Percentiles rank a stretch among this genome's conserved stretches.
phyloP scores from a whole-genome alignment of 1,140 invertebrate species.

The Drosophila kanapiae region DNA sequence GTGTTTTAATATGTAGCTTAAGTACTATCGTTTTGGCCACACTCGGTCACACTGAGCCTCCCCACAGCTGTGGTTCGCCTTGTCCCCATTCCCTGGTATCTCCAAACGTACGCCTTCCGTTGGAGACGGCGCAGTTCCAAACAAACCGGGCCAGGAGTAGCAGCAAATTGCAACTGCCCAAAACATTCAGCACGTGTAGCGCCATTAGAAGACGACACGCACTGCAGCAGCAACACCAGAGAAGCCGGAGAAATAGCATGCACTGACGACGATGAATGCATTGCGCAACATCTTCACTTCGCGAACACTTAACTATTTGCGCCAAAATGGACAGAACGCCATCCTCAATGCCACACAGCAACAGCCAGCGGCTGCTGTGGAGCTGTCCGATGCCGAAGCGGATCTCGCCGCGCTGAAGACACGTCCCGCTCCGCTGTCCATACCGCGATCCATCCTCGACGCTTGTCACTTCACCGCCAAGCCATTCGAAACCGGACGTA shows the following conservation, averaged over 20 bases:
- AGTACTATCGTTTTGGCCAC: neutral
- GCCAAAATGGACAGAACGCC: slow-evolving; percentile 82
- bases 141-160: slow-evolving; percentile 3
- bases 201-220: neutral
- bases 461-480: slow-evolving; percentile 72
- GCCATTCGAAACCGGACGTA: slow-evolving; percentile 50
- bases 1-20: too few relatives aligned
- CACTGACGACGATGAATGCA: slow-evolving; percentile 63
- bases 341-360: slow-evolving; percentile 77
- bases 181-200: slow-evolving; percentile 1
- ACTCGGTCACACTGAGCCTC: neutral
- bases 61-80: slow-evolving; percentile 6
- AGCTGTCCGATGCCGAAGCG: slow-evolving; percentile 50
- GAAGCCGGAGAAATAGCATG: slow-evolving; percentile 4
- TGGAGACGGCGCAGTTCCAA: slow-evolving; percentile 18
- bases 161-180: neutral
- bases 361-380: slow-evolving; percentile 51
- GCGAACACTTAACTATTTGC: slow-evolving; percentile 74
- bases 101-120: neutral
- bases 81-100: slow-evolving; percentile 3
- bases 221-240: slow-evolving; percentile 1
- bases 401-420: slow-evolving; percentile 38
- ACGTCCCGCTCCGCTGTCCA: slow-evolving; percentile 67
- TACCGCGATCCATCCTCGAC: slow-evolving; percentile 79
- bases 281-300: slow-evolving; percentile 83